Percentiles rank a stretch among this genome's conserved stretches.
phyloP scores from a whole-genome alignment of 2,113 vertebrate species.

The Serilophus lunatus region DNA sequence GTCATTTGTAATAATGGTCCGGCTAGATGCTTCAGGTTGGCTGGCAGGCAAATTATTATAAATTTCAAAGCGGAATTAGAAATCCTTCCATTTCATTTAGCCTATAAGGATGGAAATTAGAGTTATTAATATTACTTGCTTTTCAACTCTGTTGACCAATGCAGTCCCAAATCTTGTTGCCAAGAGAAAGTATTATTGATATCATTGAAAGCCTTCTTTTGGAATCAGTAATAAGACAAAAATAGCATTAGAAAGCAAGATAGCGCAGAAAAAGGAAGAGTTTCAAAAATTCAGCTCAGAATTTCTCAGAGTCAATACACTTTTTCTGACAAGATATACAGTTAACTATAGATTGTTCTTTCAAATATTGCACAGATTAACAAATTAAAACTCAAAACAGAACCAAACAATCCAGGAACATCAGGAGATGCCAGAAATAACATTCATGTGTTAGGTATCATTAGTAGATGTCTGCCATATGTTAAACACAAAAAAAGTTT shows the following conservation, averaged over 20 bases:
- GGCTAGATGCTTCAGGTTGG: slow-evolving; percentile 1
- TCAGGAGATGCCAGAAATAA: not conserved
- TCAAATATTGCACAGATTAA: not conserved
- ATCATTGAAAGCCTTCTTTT: not conserved
- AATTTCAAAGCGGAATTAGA: slow-evolving; percentile 27
- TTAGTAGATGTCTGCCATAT: not conserved
- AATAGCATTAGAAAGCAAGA: not conserved
- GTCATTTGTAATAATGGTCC: slow-evolving; percentile 1
- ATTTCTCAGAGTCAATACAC: not conserved
- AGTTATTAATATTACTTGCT: slow-evolving; percentile 44
- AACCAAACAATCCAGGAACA: not conserved
- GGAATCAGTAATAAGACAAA: not conserved
- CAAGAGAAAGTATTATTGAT: not conserved
- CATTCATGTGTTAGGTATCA: not conserved
- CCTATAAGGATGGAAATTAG: not conserved
- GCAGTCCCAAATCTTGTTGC: not conserved
- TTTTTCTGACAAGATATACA: not conserved
- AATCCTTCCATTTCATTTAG: slow-evolving; percentile 27
- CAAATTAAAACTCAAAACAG: not conserved
- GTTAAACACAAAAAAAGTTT: not conserved
- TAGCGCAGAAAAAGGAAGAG: not conserved
- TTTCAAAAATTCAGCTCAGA: not conserved
- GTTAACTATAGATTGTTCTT: not conserved
- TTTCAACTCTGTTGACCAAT: not conserved
- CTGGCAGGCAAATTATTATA: slow-evolving; percentile 40